Base-by-base conservation (phyloP, 30 jellyfish, hydroid and myxozoan genomes). In the Turritopsis rubra region DNA sequence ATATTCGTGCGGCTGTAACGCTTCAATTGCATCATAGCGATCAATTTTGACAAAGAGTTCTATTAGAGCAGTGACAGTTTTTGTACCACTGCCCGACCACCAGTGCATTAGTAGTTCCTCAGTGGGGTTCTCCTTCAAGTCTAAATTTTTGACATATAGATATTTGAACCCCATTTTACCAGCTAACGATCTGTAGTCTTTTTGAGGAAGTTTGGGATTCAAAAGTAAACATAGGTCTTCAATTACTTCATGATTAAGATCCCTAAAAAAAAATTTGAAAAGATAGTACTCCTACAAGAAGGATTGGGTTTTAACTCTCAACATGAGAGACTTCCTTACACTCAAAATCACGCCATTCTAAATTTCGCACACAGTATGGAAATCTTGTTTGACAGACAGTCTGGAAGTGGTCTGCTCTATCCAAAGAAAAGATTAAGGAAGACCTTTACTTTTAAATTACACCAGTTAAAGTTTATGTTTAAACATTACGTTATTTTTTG, bases 171-270 rank as follows among this genome's bases (percentile, higher is more conserved):
- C 88, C 70, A 91, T 41, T 7, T 77, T n/a, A 7, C 97, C 96
- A 0, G 94, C 97, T 16, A 91, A 84, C 18, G 82, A 17, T 75
- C 78, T 28, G 87, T 84, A 86, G 86, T 90, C 97, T 5, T 82
- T 82, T 0, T 84, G 84, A n/a, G 60, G 30, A 90, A 91, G 85
- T 19, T 53, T 29, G 0, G 96, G 95, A 65, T 91, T 91, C 29
- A 91, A 31, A 1, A 52, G 83, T 53, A 73, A 16, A 72, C 92
- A 86, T 0, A 91, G 73, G 29, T 82, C 60, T 72, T 79, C 73
- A 26, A 82, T 13, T 1, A 86, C 85, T 20, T 28, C 81, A 13
- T 22, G 68, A 68, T 79, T 83, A 1, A 91, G 86, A 52, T 91
- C 97, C 28, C 81, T 52, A 9, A 86, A 80, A 18, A 28, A 53